Base-by-base conservation (phyloP, 2,888 invertebrate species). In the Caenorhabditis virilis region DNA sequence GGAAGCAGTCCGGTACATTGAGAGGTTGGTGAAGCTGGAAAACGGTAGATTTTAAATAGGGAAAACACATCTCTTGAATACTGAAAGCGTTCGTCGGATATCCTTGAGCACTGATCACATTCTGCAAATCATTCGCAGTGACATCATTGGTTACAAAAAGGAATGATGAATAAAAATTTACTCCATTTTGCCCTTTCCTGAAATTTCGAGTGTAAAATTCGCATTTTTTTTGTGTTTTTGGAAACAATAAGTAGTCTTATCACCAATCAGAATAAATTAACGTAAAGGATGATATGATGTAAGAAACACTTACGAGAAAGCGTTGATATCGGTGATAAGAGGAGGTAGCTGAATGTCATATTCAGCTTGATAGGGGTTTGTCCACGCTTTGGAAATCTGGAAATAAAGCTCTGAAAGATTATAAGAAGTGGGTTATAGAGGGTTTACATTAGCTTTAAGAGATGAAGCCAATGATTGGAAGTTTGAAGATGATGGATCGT, bases 1-100 rank as follows among this genome's bases (percentile, higher is more conserved):
- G 61, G 56, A 9, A 49, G n/a, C 0, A 62, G 36, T 4, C 52
- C 63, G 20, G 51, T 26, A 20, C 63, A 63, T 57, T 63, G 63
- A 18, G 38, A 39, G 6, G 63, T 63, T n/a, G 63, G 52, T 1
- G 33, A n/a, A 1, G 33, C 62, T 62, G 9, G 38, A 61, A 30
- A 6, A 22, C 15, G 30, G 27, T 15, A 26, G 36, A 6, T 18
- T 16, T 46, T 36, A 5, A 15, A 39, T 5, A 39, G 4, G 20
- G 9, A 25, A 25, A 5, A 15, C 3, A 25, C 15, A 25, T 9
- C 5, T 30, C 35, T 20, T 13, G 23, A 20, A n/a, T 38, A 45
- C 63, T 20, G 30, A 48, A 63, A 0, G 57, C 20, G 18, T 63
- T 39, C 0, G 57, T 63, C 15, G 25, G 15, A 20, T 57, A 63